Evolutionary conservation across 2,888 invertebrate species (phyloP).

Genomic region (Cistogaster globosa): DNA sequence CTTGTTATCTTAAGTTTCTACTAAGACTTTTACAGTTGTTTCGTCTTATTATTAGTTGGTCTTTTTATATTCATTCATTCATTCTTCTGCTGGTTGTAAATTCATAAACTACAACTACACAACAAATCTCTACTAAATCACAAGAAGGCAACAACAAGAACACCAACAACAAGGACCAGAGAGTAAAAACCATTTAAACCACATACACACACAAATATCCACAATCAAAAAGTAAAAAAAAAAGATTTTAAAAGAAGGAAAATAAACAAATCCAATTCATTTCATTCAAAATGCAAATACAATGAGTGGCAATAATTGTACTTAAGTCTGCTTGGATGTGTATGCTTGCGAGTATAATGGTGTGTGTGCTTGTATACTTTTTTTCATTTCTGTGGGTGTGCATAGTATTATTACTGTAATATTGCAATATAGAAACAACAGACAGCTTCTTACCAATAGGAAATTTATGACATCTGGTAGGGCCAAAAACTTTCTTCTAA

Average conservation of each 20-base stretch:
- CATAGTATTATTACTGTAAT: conserved; percentile 20
- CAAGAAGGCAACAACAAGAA: conserved; percentile 37
- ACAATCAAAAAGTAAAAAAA: conserved; percentile 25
- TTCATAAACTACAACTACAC: conserved; percentile 63
- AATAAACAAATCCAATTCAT: conserved; percentile 69
- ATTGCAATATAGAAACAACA: conserved; percentile 10
- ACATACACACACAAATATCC: conserved; percentile 33
- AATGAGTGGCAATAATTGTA: conserved; percentile 71
- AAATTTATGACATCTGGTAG: conserved; percentile 24
- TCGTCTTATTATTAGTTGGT: conserved; percentile 49
- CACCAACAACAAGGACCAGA: conserved; percentile 22
- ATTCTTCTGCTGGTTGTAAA: conserved; percentile 56
- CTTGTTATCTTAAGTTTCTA: conserved; percentile 66
- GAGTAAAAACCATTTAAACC: conserved; percentile 17
- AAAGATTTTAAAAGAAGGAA: conserved; percentile 27
- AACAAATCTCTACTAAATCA: conserved; percentile 57
- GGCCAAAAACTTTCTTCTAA: conserved; percentile 16
- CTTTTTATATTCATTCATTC: conserved; percentile 22
- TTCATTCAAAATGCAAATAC: conserved; percentile 73
- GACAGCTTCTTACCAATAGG: conserved; percentile 24
- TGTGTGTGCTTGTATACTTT: neutral
- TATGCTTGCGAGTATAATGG: neutral
- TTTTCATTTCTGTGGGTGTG: conserved; percentile 7
- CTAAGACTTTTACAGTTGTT: conserved; percentile 64
- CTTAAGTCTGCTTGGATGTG: conserved; percentile 43